Evolutionary conservation across 2,888 invertebrate genomes (phyloP), one percentile per base, ranked within the genome.

Genomic region (Hydrotaea diabolus): DNA sequence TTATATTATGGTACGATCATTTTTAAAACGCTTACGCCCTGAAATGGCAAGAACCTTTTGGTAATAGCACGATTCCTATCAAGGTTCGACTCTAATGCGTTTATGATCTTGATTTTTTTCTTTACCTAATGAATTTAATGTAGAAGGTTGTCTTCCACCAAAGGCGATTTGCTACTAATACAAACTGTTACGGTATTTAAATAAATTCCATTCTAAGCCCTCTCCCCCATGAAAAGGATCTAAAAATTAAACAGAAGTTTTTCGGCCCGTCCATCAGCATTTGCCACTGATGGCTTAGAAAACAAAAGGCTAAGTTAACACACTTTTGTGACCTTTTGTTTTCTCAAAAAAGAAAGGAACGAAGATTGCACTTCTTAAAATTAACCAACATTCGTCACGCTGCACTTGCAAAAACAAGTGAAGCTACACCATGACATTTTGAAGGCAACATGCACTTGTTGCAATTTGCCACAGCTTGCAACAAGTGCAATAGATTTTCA

Each of bases 291-390:
- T 69, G 19, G 5, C 15, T 26, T 8, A 46, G 9, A 49, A 17
- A 62, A 64, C 76, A 66, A 39, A 31, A 19, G 43, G n/a, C 31
- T 15, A 3, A 39, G 9, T 15, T 23, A n/a, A 64, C 8, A 49
- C 19, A 64, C 13, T 13, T 31, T 0, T n/a, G 3, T 23, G 0
- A 53, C 21, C 76, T 39, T 77, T 43, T n/a, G 21, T 43, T n/a
- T 39, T 15, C 39, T 0, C 31, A 59, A 43, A 11, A 26, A 59
- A 64, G n/a, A 15, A 71, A 31, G 23, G 8, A 3, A 43, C n/a
- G 1, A 17, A 26, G 57, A 73, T 78, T 64, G 15, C 82, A 72
- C 59, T 82, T 78, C 62, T 75, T 46, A 39, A 78, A 71, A 75
- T 78, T 79, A 46, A 82, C 17, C 26, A 4, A 23, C 8, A 72